Conservation (phyloP, 2,888 invertebrate species). For the Trachelus troglodyta region DNA sequence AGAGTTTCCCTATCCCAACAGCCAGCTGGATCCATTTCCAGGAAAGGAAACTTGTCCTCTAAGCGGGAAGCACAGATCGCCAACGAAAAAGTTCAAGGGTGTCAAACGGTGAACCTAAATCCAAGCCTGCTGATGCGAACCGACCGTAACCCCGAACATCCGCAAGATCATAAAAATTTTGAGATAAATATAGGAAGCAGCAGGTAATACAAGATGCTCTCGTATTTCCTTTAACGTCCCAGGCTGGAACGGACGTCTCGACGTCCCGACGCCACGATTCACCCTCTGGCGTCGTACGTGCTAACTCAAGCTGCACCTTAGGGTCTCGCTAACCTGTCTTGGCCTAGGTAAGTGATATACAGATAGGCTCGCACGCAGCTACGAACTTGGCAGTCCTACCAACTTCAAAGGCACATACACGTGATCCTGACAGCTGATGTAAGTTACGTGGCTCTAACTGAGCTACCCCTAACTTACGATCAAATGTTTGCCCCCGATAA, state of each 20-base stretch:
- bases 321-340: conserved; percentile 6
- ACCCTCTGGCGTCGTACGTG: neutral
- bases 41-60: conserved; percentile 53
- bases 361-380: conserved; percentile 38
- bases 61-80: conserved; percentile 57
- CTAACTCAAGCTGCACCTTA: neutral
- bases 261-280: neutral
- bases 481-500: conserved; percentile 34
- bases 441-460: conserved; percentile 35
- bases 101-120: conserved; percentile 32
- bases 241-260: neutral
- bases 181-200: neutral
- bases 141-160: neutral
- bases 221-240: neutral
- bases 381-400: conserved; percentile 20
- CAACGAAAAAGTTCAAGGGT: conserved; percentile 53
- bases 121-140: neutral
- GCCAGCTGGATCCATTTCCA: conserved; percentile 38
- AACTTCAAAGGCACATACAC: conserved; percentile 41
- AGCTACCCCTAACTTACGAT: conserved; percentile 33
- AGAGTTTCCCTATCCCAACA: conserved; percentile 40
- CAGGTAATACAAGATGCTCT: neutral
- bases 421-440: conserved; percentile 37
- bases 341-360: conserved; percentile 46
- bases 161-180: neutral